A percentile compares a stretch with the other conserved stretches of the same genome.
These are phyloP conservation scores for Cricetomys ansorgei DNA, from an alignment of 2,113 vertebrate species.

Conservation along the genomic window DNA sequence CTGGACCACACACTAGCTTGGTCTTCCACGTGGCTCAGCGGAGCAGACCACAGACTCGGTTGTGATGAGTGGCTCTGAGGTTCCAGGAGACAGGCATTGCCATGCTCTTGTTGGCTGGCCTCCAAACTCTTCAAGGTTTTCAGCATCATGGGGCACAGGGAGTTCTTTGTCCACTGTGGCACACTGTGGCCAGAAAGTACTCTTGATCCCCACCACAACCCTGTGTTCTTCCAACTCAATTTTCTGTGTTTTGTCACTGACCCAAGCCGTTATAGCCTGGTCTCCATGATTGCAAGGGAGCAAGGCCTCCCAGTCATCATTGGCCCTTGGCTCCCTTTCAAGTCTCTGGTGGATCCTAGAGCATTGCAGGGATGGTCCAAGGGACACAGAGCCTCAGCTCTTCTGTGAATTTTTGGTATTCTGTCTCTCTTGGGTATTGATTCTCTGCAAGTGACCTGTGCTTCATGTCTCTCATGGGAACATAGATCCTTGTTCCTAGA, in stretches of 20 bases:
- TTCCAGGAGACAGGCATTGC: rapidly evolving
- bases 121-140: rapidly evolving
- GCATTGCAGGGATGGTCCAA: no score
- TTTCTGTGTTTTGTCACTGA: background rate
- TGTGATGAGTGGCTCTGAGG: rapidly evolving
- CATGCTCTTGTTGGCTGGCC: rapidly evolving
- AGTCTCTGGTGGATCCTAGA: background rate
- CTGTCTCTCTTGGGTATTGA: rapidly evolving
- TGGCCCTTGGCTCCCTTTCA: background rate
- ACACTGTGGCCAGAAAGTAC: rapidly evolving
- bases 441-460: background rate
- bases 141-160: no score
- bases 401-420: background rate
- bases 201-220: background rate
- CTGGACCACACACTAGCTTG: background rate
- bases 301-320: no score
- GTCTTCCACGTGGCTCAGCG: background rate
- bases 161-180: rapidly evolving
- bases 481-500: background rate
- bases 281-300: background rate
- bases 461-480: background rate
- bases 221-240: background rate
- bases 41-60: background rate
- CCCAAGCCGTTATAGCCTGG: background rate
- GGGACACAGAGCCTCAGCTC: background rate